Percentiles rank a stretch among this genome's conserved stretches.
Conservation (phyloP, 2,888 invertebrate genomes). For the Apocheima hispidaria region DNA sequence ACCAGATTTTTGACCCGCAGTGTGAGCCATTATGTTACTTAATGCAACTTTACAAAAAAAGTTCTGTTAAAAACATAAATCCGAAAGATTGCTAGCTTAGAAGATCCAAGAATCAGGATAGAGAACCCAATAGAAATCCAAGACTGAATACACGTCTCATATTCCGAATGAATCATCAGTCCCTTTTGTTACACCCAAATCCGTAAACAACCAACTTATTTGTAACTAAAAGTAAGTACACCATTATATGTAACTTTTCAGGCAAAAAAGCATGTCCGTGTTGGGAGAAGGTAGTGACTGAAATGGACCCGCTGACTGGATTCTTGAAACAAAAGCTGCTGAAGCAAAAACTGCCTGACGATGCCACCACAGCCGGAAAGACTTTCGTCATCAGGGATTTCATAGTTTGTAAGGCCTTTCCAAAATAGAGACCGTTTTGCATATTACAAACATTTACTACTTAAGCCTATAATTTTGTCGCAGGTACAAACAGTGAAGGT, state of each 20-base stretch:
- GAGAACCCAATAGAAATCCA: neutral
- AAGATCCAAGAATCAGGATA: too few species aligned
- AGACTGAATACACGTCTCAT: too few species aligned
- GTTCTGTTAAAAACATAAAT: neutral
- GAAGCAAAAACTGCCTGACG: conserved; percentile 72
- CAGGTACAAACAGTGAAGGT: conserved; percentile 78
- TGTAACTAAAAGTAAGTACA: neutral
- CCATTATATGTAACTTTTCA: conserved; percentile 34
- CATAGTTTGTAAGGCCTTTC: conserved; percentile 78
- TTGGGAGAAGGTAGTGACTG: conserved; percentile 68
- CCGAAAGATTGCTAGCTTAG: neutral
- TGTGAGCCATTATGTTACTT: conserved; percentile 55
- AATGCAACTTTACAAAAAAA: neutral
- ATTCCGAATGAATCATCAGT: too few species aligned
- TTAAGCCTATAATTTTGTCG: conserved; percentile 2
- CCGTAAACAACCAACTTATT: neutral
- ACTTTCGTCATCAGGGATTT: conserved; percentile 85
- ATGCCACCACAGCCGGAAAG: conserved; percentile 76
- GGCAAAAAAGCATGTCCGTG: conserved; percentile 70
- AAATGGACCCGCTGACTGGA: conserved; percentile 62
- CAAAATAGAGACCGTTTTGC: neutral
- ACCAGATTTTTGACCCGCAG: conserved; percentile 66
- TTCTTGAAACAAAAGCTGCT: conserved; percentile 62
- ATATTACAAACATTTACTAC: neutral
- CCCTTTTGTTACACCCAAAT: too few species aligned